These are phyloP conservation scores for Serripes groenlandicus DNA, from an alignment of 2,888 invertebrate genomes.

Conservation along the genomic window DNA sequence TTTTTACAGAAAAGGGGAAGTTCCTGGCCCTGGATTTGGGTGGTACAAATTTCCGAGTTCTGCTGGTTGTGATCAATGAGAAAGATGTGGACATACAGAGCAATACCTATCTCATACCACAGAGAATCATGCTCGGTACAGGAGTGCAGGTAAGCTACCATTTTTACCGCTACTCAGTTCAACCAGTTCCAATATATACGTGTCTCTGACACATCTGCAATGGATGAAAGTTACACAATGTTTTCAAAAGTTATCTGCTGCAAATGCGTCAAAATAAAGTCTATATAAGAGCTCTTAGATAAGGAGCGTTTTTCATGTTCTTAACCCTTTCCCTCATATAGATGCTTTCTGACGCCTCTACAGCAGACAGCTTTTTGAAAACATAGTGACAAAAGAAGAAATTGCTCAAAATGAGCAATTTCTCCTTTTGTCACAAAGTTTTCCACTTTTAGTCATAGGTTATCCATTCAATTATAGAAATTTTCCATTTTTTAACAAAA, in stretches of 20 bases:
- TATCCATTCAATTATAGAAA: not conserved
- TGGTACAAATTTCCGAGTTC: conserved; percentile 99
- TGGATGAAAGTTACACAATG: no score
- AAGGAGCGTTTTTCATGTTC: no score
- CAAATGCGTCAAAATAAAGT: no score
- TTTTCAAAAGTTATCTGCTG: no score
- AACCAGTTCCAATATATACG: no score
- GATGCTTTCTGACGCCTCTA: not conserved
- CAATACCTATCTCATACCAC: conserved; percentile 98
- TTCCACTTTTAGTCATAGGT: not conserved
- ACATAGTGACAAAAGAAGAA: not conserved
- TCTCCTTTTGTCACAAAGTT: not conserved
- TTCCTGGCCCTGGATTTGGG: conserved; percentile 98
- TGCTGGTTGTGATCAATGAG: conserved; percentile 94
- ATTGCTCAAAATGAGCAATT: not conserved
- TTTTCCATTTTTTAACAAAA: not conserved
- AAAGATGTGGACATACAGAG: conserved; percentile 97
- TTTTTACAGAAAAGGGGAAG: conserved; percentile 94
- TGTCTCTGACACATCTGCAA: no score
- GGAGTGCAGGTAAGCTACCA: conserved; percentile 89
- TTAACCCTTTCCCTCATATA: not conserved
- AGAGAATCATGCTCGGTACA: conserved; percentile 96
- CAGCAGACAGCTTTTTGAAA: not conserved
- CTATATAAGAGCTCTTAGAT: no score
- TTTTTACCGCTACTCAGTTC: not conserved